Evolutionary conservation across 1,140 invertebrate genomes (phyloP), one percentile per base, ranked within the genome.

Genomic region (Phortica variegata): DNA sequence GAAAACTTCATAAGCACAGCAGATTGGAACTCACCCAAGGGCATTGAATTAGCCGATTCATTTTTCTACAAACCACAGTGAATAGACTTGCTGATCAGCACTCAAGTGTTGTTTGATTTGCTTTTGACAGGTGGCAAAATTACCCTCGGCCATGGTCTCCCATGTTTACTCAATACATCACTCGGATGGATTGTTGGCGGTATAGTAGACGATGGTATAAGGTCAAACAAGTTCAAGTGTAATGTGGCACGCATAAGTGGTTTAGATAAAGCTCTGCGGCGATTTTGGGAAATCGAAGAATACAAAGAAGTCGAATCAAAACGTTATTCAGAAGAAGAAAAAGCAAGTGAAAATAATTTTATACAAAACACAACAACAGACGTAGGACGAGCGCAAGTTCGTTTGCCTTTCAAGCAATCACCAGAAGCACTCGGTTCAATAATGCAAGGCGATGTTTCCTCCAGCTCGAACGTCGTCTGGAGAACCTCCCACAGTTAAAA

Each of bases 211-310:
- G 12, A 33, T 2, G 18, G 2, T 23, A 13, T 16, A 18, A 18
- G 23, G 9, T 18, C 42, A 3, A 31, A 32, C 12, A 9, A 18
- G 5, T 36, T 17, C 13, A 42, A 26, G n/a, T 42, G 37, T 23
- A 16, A 20, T 26, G 4, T 23, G 15, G 19, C 31, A 12, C 2
- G 4, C 12, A 20, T n/a, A 7, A 12, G 29, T 15, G 20, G 26
- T 16, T 19, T 39, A 7, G 21, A 53, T 39, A n/a, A 18, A 19
- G 13, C n/a, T 4, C 21, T 50, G 16, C 17, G 37, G 44, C 5
- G 17, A 40, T 75, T 76, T 39, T 76, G 73, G 73, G 49, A 65
- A 39, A n/a, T 72, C 3, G 73, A 77, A 42, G 58, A 68, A 16
- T 33, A 57, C 10, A 46, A 55, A 18, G 23, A 4, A 26, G 36